Evolutionary conservation across 2,797 vertebrate species (phyloP), one percentile per base, ranked within the genome.

Genomic region (Mergus octosetaceus): DNA sequence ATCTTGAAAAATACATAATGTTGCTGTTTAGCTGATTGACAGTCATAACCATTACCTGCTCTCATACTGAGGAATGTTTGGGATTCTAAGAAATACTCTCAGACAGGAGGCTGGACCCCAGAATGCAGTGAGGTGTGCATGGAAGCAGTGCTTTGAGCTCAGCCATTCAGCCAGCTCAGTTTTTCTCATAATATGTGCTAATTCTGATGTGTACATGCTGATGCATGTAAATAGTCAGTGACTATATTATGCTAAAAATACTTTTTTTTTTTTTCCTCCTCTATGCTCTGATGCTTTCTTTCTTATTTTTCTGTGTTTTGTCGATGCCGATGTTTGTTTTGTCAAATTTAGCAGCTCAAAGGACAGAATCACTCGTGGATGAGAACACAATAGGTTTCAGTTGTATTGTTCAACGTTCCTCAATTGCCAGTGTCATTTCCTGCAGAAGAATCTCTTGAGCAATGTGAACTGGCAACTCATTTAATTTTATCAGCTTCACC

Each of bases 41-140:
- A 24, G 43, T 13, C 34, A 30, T 28, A 62, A 38, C 28, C 10
- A 11, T 51, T 14, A 69, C 7, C 17, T 30, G 39, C 11, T n/a
- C 12, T 58, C 16, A 30, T 30, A 20, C 20, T 3, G 38, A 5
- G 5, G 45, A 32, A 22, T 54, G 24, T 4, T 66, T 79, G 45
- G 36, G 38, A 28, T 68, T 66, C 57, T 39, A 5, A 2, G 54
- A 19, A 51, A 32, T 13, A 2, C 8, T 85, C 27, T 8, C 7
- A 7, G 1, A 1, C 4, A 10, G 28, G 60, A 49, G 10, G 4
- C 13, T 39, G 32, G 28, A 13, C 24, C 28, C 49, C 1, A 0
- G 22, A 2, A 5, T 3, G 51, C 56, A 36, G 38, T 1, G 2
- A 14, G 10, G 13, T 36, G 79, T 3, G 1, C 3, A 14, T 15